Evolutionary conservation across 2,797 vertebrate genomes (phyloP).

Genomic region (Rhincodon typus): DNA sequence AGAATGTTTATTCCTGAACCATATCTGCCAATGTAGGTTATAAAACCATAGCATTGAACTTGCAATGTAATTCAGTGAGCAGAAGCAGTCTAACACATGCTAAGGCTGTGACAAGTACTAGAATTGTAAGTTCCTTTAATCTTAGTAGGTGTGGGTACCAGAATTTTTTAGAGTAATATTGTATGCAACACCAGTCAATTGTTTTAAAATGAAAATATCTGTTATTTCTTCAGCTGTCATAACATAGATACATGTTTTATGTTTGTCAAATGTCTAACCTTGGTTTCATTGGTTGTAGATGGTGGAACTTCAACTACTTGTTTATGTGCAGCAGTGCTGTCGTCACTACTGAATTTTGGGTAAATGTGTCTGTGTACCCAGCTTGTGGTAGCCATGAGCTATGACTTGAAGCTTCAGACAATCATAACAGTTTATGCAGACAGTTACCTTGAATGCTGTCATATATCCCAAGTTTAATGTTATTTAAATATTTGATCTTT

Average conservation of each 20-base stretch:
- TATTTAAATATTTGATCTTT: neutral
- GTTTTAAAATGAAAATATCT: neutral
- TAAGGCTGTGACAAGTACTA: neutral
- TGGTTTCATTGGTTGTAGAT: neutral
- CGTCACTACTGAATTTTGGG: neutral
- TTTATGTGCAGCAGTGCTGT: too few relatives aligned
- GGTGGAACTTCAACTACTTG: neutral
- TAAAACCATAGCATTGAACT: neutral
- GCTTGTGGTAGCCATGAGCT: neutral
- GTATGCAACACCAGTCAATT: neutral
- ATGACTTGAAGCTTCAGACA: neutral
- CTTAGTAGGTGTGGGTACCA: neutral
- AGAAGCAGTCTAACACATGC: neutral
- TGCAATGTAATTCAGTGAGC: neutral
- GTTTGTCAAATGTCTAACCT: neutral
- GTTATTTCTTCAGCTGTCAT: too few relatives aligned
- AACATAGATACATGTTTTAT: neutral
- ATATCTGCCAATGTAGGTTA: neutral
- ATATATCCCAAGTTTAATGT: neutral
- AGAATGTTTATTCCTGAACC: neutral
- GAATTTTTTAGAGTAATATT: neutral
- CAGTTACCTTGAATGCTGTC: neutral
- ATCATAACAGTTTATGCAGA: neutral
- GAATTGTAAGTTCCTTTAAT: neutral
- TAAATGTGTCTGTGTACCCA: neutral